Conservation (phyloP, 2,888 invertebrate species). For the Pseudococcus jackbeardsleyi region DNA sequence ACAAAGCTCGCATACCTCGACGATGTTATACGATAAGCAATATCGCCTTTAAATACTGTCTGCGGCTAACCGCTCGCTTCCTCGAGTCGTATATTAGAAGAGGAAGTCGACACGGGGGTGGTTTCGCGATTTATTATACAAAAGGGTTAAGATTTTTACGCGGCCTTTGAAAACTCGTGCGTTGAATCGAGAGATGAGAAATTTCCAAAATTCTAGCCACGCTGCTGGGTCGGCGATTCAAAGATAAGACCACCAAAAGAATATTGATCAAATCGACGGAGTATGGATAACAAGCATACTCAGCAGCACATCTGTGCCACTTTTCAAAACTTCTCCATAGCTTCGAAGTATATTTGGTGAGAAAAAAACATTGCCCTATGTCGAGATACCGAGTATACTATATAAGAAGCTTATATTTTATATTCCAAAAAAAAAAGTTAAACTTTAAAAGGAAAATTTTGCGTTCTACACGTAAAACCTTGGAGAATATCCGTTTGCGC, state of each 20-base stretch:
- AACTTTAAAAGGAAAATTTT: conserved; percentile 23
- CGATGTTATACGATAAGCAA: conserved; percentile 9
- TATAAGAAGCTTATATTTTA: conserved; percentile 32
- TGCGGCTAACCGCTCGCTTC: conserved; percentile 17
- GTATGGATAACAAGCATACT: background rate
- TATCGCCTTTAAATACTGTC: conserved; percentile 30
- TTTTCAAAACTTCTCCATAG: background rate
- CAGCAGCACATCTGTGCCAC: background rate
- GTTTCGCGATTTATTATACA: conserved; percentile 22
- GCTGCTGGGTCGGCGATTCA: too few species aligned
- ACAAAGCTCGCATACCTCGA: conserved; percentile 36
- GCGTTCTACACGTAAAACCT: background rate
- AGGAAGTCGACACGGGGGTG: background rate
- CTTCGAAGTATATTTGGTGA: background rate
- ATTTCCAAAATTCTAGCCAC: background rate
- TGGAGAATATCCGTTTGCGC: background rate
- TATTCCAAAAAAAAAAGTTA: conserved; percentile 11
- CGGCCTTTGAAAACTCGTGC: background rate
- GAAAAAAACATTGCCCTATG: background rate
- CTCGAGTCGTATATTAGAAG: background rate
- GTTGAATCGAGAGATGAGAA: background rate
- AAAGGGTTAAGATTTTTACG: conserved; percentile 5
- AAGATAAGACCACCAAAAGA: background rate
- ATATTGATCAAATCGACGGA: background rate
- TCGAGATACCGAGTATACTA: background rate